Base-by-base conservation (phyloP, 2,888 invertebrate species). In the Dasypolia templi region DNA sequence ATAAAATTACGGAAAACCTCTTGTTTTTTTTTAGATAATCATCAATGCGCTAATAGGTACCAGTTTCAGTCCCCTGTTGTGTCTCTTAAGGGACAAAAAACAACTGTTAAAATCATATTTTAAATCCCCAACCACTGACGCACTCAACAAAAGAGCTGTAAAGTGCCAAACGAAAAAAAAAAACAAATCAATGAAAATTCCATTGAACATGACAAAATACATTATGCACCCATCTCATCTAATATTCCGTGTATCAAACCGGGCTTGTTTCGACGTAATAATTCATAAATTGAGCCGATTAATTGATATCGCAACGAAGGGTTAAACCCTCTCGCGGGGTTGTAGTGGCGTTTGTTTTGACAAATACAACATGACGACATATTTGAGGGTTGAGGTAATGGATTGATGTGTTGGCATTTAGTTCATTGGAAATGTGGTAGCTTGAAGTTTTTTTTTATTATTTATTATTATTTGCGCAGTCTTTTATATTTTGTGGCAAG, bases 251-350 rank as follows among this genome's bases (percentile, higher is more conserved):
- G 84, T 94, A 91, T 89, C 87, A 90, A 83, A 81, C 88, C 86
- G 89, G 92, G 92, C 91, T 88, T 89, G 90, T 89, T 89, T 88
- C 86, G 79, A 86, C 85, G 94, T 92, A 93, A 93, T 95, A 95
- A 95, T 94, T 95, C 95, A 95, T 94, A 95, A 95, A 95, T 95
- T 94, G 95, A 92, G 91, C 93, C 94, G 93, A 95, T 95, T 96
- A 95, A 95, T 95, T 95, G 95, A 94, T 93, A 92, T 87, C 81
- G 88, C 86, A 89, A 82, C 82, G 90, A 94, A 94, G 95, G 95
- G 95, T 95, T 94, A 90, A 92, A 83, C 91, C 92, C 93, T 89
- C 84, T 87, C 82, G 32, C 39, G 81, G 85, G 86, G 71, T 70
- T 75, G 75, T 71, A 85, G 75, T 84, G 87, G 86, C 90, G 88